Evolutionary conservation across 2,797 vertebrate species (phyloP).

Genomic region (Synanceia verrucosa): DNA sequence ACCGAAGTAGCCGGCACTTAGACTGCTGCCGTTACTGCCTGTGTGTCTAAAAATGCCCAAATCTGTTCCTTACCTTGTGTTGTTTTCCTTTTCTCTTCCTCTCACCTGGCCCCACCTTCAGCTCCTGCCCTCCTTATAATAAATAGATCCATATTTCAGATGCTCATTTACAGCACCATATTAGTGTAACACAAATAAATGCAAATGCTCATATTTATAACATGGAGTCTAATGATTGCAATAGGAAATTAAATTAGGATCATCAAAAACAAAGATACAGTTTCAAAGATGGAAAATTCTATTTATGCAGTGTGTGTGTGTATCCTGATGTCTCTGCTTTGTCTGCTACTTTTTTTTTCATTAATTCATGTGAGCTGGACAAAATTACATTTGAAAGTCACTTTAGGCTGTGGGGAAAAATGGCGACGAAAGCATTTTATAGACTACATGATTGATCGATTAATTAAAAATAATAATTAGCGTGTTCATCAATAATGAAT

Average conservation of each 20-base stretch:
- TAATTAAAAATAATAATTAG: conserved; percentile 1
- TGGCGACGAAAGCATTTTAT: not conserved
- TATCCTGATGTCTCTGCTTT: not conserved
- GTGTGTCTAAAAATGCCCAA: conserved; percentile 82
- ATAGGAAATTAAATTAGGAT: not conserved
- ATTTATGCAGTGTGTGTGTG: conserved; percentile 9
- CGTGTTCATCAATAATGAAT: conserved; percentile 10
- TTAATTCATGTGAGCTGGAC: not conserved
- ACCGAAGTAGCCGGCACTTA: conserved; percentile 90
- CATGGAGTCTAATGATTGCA: not conserved
- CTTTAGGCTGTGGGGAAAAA: not conserved
- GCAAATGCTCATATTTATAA: not conserved
- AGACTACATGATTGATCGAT: not conserved
- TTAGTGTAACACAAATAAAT: conserved; percentile 21
- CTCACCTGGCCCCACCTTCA: conserved; percentile 73
- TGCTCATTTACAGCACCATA: conserved; percentile 16
- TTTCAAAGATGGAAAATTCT: not conserved
- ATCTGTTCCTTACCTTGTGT: conserved; percentile 79
- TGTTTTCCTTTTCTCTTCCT: conserved; percentile 70
- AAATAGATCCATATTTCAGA: conserved; percentile 30
- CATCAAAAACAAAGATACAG: not conserved
- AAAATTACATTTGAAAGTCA: not conserved
- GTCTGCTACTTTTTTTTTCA: not conserved
- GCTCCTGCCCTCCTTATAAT: conserved; percentile 63
- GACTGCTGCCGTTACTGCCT: conserved; percentile 84